Evolutionary conservation across 2,797 vertebrate species (phyloP).

Genomic region (Lacerta agilis): DNA sequence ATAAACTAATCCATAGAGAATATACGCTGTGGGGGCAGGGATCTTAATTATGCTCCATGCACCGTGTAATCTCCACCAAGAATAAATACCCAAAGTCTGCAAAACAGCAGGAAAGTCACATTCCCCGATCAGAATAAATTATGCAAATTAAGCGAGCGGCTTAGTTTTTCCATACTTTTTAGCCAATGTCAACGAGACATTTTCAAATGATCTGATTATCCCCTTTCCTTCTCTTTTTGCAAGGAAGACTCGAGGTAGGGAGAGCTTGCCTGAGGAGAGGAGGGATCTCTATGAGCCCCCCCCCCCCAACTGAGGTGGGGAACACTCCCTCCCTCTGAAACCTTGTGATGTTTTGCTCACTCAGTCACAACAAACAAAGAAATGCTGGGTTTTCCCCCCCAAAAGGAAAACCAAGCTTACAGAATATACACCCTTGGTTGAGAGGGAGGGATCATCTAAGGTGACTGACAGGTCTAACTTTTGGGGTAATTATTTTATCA

Average conservation of each 20-base stretch:
- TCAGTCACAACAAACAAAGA: too few relatives aligned
- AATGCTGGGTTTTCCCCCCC: too few relatives aligned
- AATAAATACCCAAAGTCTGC: neutral
- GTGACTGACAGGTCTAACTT: too few relatives aligned
- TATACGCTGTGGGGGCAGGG: neutral
- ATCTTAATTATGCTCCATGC: neutral
- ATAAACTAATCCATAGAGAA: neutral
- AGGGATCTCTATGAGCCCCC: too few relatives aligned
- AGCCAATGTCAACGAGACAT: neutral
- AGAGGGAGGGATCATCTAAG: too few relatives aligned
- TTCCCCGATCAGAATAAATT: neutral
- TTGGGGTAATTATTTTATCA: too few relatives aligned
- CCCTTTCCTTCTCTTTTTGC: too few relatives aligned
- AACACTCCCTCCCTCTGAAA: too few relatives aligned
- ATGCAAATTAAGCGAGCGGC: neutral
- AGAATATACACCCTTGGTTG: too few relatives aligned
- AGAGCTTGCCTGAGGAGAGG: neutral
- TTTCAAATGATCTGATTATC: neutral
- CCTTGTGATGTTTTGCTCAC: too few relatives aligned
- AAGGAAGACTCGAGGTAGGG: neutral
- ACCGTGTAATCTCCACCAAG: neutral
- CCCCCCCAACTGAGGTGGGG: too few relatives aligned
- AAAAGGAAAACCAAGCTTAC: too few relatives aligned
- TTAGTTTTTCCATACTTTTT: neutral
- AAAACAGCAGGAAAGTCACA: neutral